Evolutionary conservation across 92 coral and sea anemone species (phyloP).

Genomic region (Bergia puertoricense): DNA sequence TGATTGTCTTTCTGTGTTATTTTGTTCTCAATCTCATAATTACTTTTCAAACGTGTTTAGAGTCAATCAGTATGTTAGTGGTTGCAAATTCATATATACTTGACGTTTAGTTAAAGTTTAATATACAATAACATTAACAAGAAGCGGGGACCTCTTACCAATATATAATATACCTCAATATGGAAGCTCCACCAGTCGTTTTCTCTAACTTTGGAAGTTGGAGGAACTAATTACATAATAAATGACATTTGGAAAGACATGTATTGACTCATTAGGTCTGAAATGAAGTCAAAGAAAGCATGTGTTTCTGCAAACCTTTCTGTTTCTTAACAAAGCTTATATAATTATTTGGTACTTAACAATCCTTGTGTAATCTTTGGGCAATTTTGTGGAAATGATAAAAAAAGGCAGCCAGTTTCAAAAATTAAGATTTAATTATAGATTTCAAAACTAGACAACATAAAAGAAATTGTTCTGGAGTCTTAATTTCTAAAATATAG

Average conservation of each 20-base stretch:
- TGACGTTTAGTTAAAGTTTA: background rate
- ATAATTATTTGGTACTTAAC: background rate
- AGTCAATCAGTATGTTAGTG: background rate
- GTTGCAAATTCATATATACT: background rate
- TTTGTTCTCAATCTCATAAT: conserved; percentile 1
- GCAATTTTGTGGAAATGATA: background rate
- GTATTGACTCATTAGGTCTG: background rate
- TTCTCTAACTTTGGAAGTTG: too few relatives aligned
- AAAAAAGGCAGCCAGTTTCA: too few relatives aligned
- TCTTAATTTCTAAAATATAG: background rate
- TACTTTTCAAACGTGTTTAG: background rate
- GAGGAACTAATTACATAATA: too few relatives aligned
- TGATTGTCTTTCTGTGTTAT: background rate
- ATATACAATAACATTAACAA: background rate
- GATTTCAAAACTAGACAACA: background rate
- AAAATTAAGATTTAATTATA: background rate
- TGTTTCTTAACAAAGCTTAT: background rate
- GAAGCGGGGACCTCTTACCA: background rate
- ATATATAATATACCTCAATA: too few relatives aligned
- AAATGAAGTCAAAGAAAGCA: background rate
- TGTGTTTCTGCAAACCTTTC: background rate
- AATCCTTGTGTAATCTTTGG: background rate
- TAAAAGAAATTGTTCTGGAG: too few relatives aligned
- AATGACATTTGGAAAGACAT: background rate
- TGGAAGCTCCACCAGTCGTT: background rate